phyloP scores from a whole-genome alignment of 1,140 invertebrate genomes.

The Rhynchophorus ferrugineus region DNA sequence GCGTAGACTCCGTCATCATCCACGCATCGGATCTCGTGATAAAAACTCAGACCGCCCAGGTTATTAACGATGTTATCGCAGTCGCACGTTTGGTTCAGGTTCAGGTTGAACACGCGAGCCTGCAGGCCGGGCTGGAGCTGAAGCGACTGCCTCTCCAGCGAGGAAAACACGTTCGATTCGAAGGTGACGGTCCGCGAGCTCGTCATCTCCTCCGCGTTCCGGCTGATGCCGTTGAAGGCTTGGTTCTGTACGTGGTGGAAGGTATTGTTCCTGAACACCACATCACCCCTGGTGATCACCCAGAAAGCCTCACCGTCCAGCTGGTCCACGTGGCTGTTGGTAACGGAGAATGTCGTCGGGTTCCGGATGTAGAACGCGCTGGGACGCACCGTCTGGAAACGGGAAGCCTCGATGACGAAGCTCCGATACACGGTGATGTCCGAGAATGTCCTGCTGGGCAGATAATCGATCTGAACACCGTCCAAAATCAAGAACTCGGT shows the following conservation, averaged over 20 bases:
- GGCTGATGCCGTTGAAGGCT: conserved; percentile 53
- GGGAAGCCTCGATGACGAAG: conserved; percentile 57
- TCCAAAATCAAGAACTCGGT: conserved; percentile 54
- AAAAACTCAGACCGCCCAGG: conserved; percentile 28
- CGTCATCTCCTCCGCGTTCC: conserved; percentile 41
- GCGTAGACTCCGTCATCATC: conserved; percentile 23
- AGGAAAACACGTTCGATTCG: conserved; percentile 55
- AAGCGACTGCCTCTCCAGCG: conserved; percentile 51
- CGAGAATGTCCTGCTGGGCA: conserved; percentile 64
- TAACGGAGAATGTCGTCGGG: conserved; percentile 45
- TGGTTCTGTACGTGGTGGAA: conserved; percentile 49
- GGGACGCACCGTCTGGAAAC: conserved; percentile 44
- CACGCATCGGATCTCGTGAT: conserved; percentile 33
- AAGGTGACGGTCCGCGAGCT: conserved; percentile 46
- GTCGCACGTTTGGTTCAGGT: conserved; percentile 52
- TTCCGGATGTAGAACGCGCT: conserved; percentile 51
- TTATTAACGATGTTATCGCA: conserved; percentile 45
- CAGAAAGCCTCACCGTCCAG: conserved; percentile 59
- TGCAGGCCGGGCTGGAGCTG: conserved; percentile 51
- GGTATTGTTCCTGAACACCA: conserved; percentile 59
- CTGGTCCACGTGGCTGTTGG: conserved; percentile 45
- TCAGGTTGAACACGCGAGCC: conserved; percentile 49
- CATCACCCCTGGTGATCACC: conserved; percentile 51
- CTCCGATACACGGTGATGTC: conserved; percentile 61
- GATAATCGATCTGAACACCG: conserved; percentile 42